Base-by-base conservation (phyloP, 2,888 invertebrate genomes). In the Invenusta paracnida region DNA sequence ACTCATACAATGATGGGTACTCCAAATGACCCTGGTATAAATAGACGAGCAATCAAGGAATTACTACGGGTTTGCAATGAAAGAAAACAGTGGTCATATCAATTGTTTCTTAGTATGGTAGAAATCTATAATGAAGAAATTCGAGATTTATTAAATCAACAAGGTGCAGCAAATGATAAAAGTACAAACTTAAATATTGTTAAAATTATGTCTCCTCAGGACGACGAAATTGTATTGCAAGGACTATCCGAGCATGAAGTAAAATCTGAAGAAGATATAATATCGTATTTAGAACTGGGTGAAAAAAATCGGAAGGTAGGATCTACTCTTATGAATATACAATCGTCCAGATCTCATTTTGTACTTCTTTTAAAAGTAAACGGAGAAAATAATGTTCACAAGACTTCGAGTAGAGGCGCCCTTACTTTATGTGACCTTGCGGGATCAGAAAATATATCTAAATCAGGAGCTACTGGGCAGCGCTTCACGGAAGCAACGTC, bases 391-490 rank as follows among this genome's bases (percentile, higher is more conserved):
- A 48, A 85, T 5, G 66, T 85, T 31, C 83, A 67, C 25, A 29
- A 31, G 30, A 30, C 67, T 1, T 67, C 79, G 13, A 86, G 86
- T 25, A 11, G 31, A 27, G 86, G 86, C 67, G 87, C 86, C 28
- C 30, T 86, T 27, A 86, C 86, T 0, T 79, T 86, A 1, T 86
- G 86, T 30, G 85, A 85, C 27, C 27, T 85, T 13, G 85, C 85
- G 1, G 85, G 85, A 1, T 86, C 86, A 23, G 85, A 85, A 86
- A 86, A 67, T n/a, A 27, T 85, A 11, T 23, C 27, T 1, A 85
- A 85, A 27, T 85, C 85, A 17, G 85, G 85, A n/a, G 85, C 86
- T 1, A 86, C 86, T 86, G 85, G 85, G 2, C 87, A 86, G 23
- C 31, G 85, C 2, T 86, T 85, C 66, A 29, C 28, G n/a, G 85